Evolutionary conservation across 2,888 invertebrate genomes (phyloP).

Genomic region (Stenotaenia linearis): DNA sequence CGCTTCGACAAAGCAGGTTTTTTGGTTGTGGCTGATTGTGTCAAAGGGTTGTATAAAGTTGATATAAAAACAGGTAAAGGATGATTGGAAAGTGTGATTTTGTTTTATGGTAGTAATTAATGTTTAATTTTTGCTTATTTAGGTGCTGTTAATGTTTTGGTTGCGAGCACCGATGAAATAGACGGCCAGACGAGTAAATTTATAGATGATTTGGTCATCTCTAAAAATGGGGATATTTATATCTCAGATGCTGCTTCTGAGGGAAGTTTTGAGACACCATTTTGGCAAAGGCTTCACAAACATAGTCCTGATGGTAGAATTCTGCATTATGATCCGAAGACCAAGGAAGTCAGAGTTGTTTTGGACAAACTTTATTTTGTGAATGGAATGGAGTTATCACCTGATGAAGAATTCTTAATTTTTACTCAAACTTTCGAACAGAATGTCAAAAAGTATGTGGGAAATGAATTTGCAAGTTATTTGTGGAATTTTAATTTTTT

Average conservation of each 20-base stretch:
- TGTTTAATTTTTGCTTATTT: not conserved
- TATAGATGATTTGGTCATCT: not conserved
- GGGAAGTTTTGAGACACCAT: not conserved
- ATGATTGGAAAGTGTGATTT: not conserved
- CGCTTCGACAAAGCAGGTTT: not conserved
- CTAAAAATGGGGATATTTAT: not conserved
- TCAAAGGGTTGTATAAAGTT: slow-evolving; percentile 1
- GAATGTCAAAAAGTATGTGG: too few species aligned
- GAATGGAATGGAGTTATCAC: slow-evolving; percentile 24
- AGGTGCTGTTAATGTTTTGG: not conserved
- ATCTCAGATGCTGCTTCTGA: slow-evolving; percentile 1
- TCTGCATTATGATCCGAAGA: slow-evolving; percentile 6
- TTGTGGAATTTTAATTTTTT: not conserved
- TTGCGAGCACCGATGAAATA: not conserved
- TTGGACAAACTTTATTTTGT: slow-evolving; percentile 3
- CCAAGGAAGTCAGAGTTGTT: not conserved
- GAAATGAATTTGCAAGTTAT: not conserved
- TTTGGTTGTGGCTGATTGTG: not conserved
- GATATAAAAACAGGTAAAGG: not conserved
- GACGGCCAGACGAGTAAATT: not conserved
- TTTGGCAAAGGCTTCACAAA: not conserved
- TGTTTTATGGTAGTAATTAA: not conserved
- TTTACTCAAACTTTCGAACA: not conserved
- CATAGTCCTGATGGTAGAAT: not conserved
- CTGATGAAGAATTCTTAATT: slow-evolving; percentile 8